Evolutionary conservation across 2,888 invertebrate genomes (phyloP), one percentile per base, ranked within the genome.

Genomic region (Yponomeuta cagnagella): DNA sequence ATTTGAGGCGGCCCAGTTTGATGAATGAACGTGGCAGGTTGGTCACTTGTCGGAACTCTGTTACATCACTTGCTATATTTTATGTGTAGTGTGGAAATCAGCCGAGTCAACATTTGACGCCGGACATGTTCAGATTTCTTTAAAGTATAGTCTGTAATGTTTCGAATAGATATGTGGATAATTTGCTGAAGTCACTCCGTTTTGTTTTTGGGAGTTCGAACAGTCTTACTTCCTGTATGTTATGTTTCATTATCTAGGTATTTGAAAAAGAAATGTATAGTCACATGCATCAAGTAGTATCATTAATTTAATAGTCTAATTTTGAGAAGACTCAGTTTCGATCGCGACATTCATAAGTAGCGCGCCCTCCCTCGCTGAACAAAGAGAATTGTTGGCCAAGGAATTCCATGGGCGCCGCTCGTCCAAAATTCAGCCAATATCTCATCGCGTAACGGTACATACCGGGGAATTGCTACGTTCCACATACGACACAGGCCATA

Each of bases 1-100:
- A 80, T 83, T 84, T 80, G 74, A 76, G 79, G 77, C 82, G 82
- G 74, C 80, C 82, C 76, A 83, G 80, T 83, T 83, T 78, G 71
- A 76, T 75, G 76, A 76, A 76, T 73, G 75, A 64, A 70, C 71
- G 66, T 72, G 71, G 69, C 63, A 68, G 58, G 63, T 63, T 71
- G 68, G 63, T 65, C 71, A 73, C 73, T 70, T 67, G 72, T 71
- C 71, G 71, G 74, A 70, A 73, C 74, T 74, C 74, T 72, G 75
- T 77, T 77, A 75, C 74, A 76, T 75, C 76, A 78, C 73, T 73
- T 73, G 73, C 74, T 72, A 73, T 75, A 72, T 73, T 72, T 73
- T 74, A 72, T 73, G 75, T 74, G 74, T 48, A 4, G 63, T 75
- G 74, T 73, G 73, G 74, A 76, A 76, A 76, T 66, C 43, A n/a